Evolutionary conservation across 2,797 vertebrate genomes (phyloP), one percentile per base, ranked within the genome.

Genomic region (Lagocephalus sceleratus): DNA sequence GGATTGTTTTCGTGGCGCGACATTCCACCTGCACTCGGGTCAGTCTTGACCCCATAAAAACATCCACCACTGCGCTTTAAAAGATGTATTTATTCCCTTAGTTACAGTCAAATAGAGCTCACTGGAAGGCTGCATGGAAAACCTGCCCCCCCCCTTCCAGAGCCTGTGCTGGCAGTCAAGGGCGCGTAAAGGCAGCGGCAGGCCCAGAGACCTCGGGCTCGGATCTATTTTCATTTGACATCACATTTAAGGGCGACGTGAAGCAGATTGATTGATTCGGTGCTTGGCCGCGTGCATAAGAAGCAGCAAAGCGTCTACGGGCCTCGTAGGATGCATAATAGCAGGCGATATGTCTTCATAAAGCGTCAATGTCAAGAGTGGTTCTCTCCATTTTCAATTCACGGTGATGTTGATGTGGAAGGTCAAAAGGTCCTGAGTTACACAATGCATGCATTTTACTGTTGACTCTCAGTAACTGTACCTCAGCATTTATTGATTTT

Each of bases 151-250:
- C 1, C 23, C 20, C 53, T 35, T 41, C n/a, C n/a, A n/a, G n/a
- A 8, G 3, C 20, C 17, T 51, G 54, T n/a, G 16, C 44, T 38
- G 21, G 60, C 35, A 73, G 51, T 79, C 63, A 75, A 81, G 68
- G 59, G 41, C 51, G 12, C 51, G 50, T 56, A 62, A 73, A 73
- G 57, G 60, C 56, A 45, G 51, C 19, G 11, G 38, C 16, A 59
- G 51, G 59, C 81, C 78, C 75, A 71, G 49, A 63, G 66, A 76
- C 68, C 78, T 63, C 55, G 5, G 40, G 76, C 74, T 82, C 80
- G 61, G 63, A 71, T 69, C 73, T 68, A 79, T 82, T 77, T 82
- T 78, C 26, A 73, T 84, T 78, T 80, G 53, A 74, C 59, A 68
- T 68, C 60, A 54, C 58, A 63, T 81, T 71, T 73, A 64, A 63